Evolutionary conservation across 1,140 invertebrate species (phyloP).

Genomic region (Anoplophora glabripennis): DNA sequence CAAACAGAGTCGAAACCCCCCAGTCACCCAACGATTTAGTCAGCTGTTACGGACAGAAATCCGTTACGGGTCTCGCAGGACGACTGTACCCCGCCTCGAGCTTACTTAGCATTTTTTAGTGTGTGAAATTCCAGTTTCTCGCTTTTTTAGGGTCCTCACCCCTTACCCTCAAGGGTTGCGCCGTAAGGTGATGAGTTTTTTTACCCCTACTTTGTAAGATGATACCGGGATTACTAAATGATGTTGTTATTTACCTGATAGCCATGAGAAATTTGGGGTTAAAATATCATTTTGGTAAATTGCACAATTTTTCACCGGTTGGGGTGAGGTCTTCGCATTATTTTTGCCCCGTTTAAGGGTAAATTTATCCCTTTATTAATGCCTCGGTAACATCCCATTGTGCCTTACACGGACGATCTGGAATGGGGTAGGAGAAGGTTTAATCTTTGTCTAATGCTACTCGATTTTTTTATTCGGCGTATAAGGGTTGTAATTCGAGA

Average conservation of each 20-base stretch:
- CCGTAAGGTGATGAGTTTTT: constrained; percentile 25
- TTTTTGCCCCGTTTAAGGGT: constrained; percentile 14
- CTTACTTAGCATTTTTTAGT: constrained; percentile 25
- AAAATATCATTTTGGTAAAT: constrained; percentile 31
- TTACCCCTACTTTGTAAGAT: constrained; percentile 33
- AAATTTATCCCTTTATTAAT: constrained; percentile 22
- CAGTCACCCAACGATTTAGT: not conserved
- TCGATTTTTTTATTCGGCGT: constrained; percentile 23
- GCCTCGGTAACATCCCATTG: constrained; percentile 17
- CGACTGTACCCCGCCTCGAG: constrained; percentile 9
- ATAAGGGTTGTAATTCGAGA: constrained; percentile 17
- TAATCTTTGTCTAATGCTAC: constrained; percentile 20
- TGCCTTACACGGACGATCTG: constrained; percentile 10
- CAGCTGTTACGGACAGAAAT: not conserved
- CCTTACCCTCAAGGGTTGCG: constrained; percentile 26
- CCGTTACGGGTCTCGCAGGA: not conserved
- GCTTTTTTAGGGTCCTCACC: constrained; percentile 23
- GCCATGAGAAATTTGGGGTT: constrained; percentile 32
- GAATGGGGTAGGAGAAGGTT: constrained; percentile 19
- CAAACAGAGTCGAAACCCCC: constrained; percentile 28
- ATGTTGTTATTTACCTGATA: constrained; percentile 26
- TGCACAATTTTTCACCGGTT: constrained; percentile 31
- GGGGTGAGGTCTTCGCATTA: not conserved
- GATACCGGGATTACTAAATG: constrained; percentile 34
- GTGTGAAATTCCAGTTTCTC: constrained; percentile 37